Base-by-base conservation (phyloP, 2,888 invertebrate species). In the Ptilodon capucinus region DNA sequence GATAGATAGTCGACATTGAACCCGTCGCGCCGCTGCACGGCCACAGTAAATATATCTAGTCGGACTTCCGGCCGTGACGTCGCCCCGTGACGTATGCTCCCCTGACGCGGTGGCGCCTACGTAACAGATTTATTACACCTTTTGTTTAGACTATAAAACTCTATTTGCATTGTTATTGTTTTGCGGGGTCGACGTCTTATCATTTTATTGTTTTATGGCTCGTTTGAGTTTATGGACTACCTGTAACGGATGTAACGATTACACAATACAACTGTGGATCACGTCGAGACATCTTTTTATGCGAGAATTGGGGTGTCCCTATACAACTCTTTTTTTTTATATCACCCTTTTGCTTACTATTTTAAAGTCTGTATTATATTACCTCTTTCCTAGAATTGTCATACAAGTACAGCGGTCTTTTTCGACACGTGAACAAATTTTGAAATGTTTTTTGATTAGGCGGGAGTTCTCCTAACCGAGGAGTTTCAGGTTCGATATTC, bases 1-100 rank as follows among this genome's bases (percentile, higher is more conserved):
- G 81, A 90, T 89, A 87, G 90, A 88, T 86, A 74, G 74, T 68
- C 86, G 89, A 89, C 90, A 91, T 90, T 90, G 90, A 90, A 89
- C 89, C 83, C 89, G 81, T 70, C 76, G 71, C 65, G 65, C 58
- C 58, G 58, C 62, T 72, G 74, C 74, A 70, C 71, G 68, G 75
- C 69, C 62, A 71, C 79, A 74, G 73, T 81, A 82, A 83, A 84
- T 81, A 86, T 81, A 87, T 86, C 84, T 84, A 84, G 74, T 74
- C 83, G 84, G 81, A 86, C 88, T 85, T 89, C 90, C 88, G 86
- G 75, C 77, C 65, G 78, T 83, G 84, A 83, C 86, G 84, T 76
- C 64, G 65, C 51, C 41, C 42, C 40, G 50, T 65, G 65, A 65
- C 65, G 65, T 66, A 48, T 21, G 45, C 48, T 34, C 69, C 56